Percentiles rank a stretch among this genome's conserved stretches.
These are phyloP conservation scores for Phalacrocorax aristotelis DNA, from an alignment of 2,113 vertebrate species.

Conservation along the genomic window DNA sequence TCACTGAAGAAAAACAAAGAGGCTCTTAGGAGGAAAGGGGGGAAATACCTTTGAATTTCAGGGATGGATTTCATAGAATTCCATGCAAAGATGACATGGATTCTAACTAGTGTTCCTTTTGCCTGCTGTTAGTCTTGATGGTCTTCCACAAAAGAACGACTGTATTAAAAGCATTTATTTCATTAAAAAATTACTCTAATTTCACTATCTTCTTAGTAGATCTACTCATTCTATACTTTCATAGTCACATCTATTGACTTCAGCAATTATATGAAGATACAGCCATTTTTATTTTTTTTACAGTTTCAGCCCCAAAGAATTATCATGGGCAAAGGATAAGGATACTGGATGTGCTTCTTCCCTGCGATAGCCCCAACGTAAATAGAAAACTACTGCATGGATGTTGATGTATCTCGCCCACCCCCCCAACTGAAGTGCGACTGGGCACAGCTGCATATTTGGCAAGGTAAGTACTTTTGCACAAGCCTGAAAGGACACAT, in stretches of 20 bases:
- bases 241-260: neutral
- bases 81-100: neutral
- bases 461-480: neutral
- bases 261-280: neutral
- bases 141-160: neutral
- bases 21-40: neutral
- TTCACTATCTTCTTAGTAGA: neutral
- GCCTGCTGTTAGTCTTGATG: neutral
- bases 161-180: neutral
- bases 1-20: neutral
- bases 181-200: neutral
- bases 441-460: neutral
- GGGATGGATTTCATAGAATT: neutral
- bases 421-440: neutral
- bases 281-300: neutral
- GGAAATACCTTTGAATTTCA: neutral
- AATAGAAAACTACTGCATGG: neutral
- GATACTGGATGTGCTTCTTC: neutral
- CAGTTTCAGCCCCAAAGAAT: neutral
- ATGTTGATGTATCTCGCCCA: neutral
- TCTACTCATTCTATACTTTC: neutral
- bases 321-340: neutral
- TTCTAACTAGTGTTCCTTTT: neutral
- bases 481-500: neutral
- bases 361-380: neutral